A percentile compares a stretch with the other conserved stretches of the same genome.
Evolutionary conservation across 2,888 invertebrate species (phyloP).

Genomic region (Ormyrus thymus): DNA sequence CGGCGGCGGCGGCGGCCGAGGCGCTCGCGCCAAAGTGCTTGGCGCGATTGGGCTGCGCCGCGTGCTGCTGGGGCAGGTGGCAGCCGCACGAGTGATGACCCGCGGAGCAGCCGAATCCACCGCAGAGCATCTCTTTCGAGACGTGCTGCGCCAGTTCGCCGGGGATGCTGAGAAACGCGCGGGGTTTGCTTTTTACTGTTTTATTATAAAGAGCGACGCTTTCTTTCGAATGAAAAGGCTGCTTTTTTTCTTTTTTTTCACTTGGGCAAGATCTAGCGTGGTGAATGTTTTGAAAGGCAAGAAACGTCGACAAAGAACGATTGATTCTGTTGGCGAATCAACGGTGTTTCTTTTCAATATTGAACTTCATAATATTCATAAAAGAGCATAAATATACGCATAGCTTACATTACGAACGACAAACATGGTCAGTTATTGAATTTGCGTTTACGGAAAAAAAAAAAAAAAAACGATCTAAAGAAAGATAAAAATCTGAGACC

Average conservation of each 20-base stretch:
- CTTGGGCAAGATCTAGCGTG: too few relatives aligned
- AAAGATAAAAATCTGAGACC: slow-evolving; percentile 49
- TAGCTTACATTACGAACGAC: neutral
- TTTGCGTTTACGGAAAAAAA: too few relatives aligned
- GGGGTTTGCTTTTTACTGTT: too few relatives aligned
- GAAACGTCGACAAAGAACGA: too few relatives aligned
- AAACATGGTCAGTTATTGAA: too few relatives aligned
- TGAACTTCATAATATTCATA: neutral
- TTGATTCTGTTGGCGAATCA: too few relatives aligned
- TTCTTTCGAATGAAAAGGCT: too few relatives aligned
- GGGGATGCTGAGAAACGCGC: neutral
- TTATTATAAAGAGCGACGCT: too few relatives aligned
- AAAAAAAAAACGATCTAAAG: neutral
- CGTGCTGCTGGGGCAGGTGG: neutral
- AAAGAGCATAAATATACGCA: neutral
- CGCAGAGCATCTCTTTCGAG: slow-evolving; percentile 25
- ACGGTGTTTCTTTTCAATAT: neutral
- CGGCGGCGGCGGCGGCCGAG: neutral
- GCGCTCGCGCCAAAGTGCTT: neutral
- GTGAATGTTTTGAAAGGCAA: too few relatives aligned
- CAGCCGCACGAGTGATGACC: slow-evolving; percentile 31
- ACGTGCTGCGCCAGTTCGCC: slow-evolving; percentile 11
- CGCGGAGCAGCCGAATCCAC: neutral
- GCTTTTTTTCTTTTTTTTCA: too few relatives aligned
- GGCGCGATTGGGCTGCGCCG: neutral